Evolutionary conservation across 2,113 vertebrate genomes (phyloP).

Genomic region (Marmota monax): DNA sequence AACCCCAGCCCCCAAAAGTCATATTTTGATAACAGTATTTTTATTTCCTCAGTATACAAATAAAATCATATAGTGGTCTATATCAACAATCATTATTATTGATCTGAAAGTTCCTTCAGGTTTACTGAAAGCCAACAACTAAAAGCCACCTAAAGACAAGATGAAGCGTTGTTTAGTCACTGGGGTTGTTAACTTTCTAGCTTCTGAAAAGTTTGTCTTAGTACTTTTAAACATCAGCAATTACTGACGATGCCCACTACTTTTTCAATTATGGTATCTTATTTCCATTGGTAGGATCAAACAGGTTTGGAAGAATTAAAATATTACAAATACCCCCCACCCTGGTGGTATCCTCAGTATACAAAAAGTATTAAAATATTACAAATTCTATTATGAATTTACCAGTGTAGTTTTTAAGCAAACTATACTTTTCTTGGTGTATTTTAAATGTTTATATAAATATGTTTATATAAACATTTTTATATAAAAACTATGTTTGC

Average conservation of each 20-base stretch:
- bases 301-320: neutral
- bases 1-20: neutral
- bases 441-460: neutral
- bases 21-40: neutral
- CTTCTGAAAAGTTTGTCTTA: neutral
- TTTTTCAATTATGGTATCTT: neutral
- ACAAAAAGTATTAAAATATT: neutral
- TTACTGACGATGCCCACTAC: neutral
- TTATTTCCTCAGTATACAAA: neutral
- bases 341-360: too few relatives aligned
- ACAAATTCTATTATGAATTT: neutral
- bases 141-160: neutral
- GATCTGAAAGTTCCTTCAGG: neutral
- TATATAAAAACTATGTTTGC: conserved; percentile 6
- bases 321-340: too few relatives aligned
- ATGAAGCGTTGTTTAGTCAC: neutral
- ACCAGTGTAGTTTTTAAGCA: neutral
- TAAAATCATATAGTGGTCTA: neutral
- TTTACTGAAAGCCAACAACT: conserved; percentile 1
- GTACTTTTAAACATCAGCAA: neutral
- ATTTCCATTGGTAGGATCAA: neutral
- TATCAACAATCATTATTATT: conserved; percentile 5
- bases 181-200: neutral
- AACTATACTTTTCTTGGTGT: neutral
- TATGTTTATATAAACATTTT: conserved; percentile 8